Conservation (phyloP, 1,140 invertebrate genomes). For the Drosophila guanche region DNA sequence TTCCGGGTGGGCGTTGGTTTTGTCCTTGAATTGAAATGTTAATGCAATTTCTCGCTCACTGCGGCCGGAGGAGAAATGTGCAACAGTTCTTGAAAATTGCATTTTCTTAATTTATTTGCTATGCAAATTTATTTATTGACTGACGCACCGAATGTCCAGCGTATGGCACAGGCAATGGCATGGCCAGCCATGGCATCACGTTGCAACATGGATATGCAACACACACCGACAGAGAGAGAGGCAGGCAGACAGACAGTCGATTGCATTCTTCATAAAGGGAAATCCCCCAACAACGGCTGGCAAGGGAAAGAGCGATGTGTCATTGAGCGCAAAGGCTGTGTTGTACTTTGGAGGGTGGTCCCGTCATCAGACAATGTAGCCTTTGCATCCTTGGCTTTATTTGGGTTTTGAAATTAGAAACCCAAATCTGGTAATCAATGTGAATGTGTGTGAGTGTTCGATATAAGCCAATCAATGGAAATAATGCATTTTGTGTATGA, state of each 20-base stretch:
- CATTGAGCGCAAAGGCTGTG: slow-evolving; percentile 19
- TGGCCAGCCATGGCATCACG: slow-evolving; percentile 5
- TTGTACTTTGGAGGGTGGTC: not conserved
- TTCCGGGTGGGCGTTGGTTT: no score
- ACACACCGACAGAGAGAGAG: slow-evolving; percentile 1
- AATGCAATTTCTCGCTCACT: slow-evolving; percentile 14
- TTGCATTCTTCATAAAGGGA: slow-evolving; percentile 40
- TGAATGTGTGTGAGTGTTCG: no score
- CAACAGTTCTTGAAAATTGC: slow-evolving; percentile 78
- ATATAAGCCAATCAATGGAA: not conserved
- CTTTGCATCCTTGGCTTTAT: slow-evolving; percentile 16
- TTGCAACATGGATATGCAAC: slow-evolving; percentile 1
- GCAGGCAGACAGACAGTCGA: not conserved
- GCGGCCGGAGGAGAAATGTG: slow-evolving; percentile 4
- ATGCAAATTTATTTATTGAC: slow-evolving; percentile 81
- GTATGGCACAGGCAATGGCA: slow-evolving; percentile 23
- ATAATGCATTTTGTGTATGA: not conserved
- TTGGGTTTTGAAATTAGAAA: slow-evolving; percentile 8
- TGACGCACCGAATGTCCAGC: slow-evolving; percentile 25
- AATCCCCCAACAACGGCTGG: slow-evolving; percentile 4
- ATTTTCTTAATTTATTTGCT: slow-evolving; percentile 81
- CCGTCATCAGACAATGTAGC: no score
- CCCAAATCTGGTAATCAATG: not conserved
- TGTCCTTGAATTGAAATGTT: slow-evolving; percentile 46
- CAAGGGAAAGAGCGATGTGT: not conserved